Evolutionary conservation across 2,888 invertebrate species (phyloP).

Genomic region (Athalia rosae): DNA sequence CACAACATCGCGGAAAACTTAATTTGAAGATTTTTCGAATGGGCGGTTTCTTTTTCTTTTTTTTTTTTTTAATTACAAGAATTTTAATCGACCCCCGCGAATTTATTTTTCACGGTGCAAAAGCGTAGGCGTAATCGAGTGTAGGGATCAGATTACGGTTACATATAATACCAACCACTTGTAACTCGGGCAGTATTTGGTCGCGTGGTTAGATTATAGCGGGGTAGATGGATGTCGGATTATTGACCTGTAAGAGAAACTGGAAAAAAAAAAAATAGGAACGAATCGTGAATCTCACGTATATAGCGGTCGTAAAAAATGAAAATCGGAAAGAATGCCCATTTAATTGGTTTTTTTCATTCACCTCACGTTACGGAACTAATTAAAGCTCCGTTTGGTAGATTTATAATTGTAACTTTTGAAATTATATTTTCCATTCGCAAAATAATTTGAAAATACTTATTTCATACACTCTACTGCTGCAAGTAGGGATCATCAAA

Average conservation of each 20-base stretch:
- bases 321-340: too few relatives aligned
- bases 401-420: not conserved
- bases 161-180: slow-evolving; percentile 29
- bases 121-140: not conserved
- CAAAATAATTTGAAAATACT: not conserved
- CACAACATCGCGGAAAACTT: not conserved
- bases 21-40: not conserved
- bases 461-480: not conserved
- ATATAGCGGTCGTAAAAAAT: too few relatives aligned
- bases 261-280: too few relatives aligned
- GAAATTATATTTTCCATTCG: not conserved
- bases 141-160: not conserved
- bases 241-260: too few relatives aligned
- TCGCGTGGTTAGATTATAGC: too few relatives aligned
- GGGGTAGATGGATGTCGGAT: too few relatives aligned
- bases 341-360: too few relatives aligned
- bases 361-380: too few relatives aligned
- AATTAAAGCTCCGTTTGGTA: too few relatives aligned
- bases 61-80: not conserved
- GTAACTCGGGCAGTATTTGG: slow-evolving; percentile 3
- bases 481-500: not conserved
- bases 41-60: not conserved
- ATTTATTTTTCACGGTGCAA: too few relatives aligned
- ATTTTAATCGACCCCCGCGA: not conserved
- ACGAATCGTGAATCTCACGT: too few relatives aligned